Evolutionary conservation across 2,113 vertebrate species (phyloP).

Genomic region (Conger conger): DNA sequence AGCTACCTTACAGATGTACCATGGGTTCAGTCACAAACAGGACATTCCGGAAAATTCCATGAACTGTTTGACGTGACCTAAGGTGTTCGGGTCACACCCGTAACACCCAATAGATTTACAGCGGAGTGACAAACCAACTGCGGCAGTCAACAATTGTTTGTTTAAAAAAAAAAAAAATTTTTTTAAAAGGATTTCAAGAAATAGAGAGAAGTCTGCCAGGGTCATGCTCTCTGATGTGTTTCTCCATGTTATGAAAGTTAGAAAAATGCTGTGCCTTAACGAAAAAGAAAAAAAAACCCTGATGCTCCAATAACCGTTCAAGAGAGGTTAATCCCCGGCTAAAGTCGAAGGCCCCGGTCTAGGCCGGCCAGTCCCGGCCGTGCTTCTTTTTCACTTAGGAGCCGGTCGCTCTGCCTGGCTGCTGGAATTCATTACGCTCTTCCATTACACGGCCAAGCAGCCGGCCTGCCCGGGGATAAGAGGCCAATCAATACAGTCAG

Average conservation of each 20-base stretch:
- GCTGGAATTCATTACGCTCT: constrained; percentile 68
- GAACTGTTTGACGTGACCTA: too few species aligned
- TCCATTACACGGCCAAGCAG: constrained; percentile 63
- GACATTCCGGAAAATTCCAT: too few species aligned
- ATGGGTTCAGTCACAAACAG: too few species aligned
- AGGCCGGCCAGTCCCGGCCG: constrained; percentile 8
- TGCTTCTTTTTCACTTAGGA: constrained; percentile 40
- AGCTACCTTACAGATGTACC: too few species aligned
- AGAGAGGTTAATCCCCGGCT: constrained; percentile 50
- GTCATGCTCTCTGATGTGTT: constrained; percentile 1
- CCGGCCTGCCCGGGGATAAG: constrained; percentile 58
- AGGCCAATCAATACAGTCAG: constrained; percentile 72
- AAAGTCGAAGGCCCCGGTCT: constrained; percentile 27
- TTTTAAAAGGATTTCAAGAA: not conserved
- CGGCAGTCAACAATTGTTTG: not conserved
- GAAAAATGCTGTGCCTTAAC: not conserved
- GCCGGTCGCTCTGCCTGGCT: constrained; percentile 49
- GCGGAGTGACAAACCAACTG: not conserved
- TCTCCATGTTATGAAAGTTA: constrained; percentile 2
- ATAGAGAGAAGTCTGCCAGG: not conserved
- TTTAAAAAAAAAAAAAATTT: not conserved
- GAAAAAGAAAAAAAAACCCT: constrained; percentile 42
- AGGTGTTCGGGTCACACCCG: not conserved
- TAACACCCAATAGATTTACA: constrained; percentile 1
- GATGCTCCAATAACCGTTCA: constrained; percentile 41